phyloP scores from a whole-genome alignment of 2,797 vertebrate genomes.

The Diglossa cyanea region DNA sequence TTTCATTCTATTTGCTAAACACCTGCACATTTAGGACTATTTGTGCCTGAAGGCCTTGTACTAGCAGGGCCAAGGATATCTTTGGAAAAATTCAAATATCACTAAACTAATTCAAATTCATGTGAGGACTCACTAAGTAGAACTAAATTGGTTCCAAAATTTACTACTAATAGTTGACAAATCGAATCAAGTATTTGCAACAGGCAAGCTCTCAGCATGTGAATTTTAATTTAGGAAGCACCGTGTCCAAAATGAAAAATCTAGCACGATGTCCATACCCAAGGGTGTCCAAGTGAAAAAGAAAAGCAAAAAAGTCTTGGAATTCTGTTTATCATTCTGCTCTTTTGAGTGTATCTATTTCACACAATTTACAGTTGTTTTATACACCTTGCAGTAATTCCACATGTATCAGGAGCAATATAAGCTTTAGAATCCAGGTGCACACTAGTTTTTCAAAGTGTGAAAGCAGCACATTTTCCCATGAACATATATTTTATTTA shows the following conservation, averaged over 20 bases:
- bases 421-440: neutral
- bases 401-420: neutral
- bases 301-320: too few species aligned
- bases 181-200: neutral
- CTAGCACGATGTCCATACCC: neutral
- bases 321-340: neutral
- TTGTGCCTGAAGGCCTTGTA: conserved; percentile 21
- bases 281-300: neutral
- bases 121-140: conserved; percentile 15
- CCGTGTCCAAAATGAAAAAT: neutral
- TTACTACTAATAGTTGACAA: neutral
- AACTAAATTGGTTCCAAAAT: neutral
- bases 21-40: conserved; percentile 49
- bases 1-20: conserved; percentile 43
- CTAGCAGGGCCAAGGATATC: neutral
- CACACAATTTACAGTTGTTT: neutral
- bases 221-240: neutral
- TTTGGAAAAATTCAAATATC: conserved; percentile 28
- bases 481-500: neutral
- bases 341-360: neutral
- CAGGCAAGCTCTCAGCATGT: neutral
- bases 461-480: neutral
- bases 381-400: neutral
- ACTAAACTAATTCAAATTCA: neutral
- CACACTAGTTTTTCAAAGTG: neutral